Evolutionary conservation across 2,888 invertebrate genomes (phyloP), one percentile per base, ranked within the genome.

Genomic region (Caenorhabditis afra): DNA sequence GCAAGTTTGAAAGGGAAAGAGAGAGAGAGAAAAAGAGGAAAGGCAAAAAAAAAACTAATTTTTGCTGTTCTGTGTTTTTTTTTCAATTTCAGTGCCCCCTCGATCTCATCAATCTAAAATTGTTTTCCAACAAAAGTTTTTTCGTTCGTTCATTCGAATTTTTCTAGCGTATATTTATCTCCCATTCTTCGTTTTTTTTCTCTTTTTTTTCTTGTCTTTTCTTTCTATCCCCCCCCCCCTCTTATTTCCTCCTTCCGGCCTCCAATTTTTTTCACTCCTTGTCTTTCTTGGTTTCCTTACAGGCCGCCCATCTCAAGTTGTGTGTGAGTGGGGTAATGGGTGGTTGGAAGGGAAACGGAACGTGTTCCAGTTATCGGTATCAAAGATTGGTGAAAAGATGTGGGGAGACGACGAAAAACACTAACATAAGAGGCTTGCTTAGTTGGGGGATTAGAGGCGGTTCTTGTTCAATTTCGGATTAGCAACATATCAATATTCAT

Each of bases 21-120:
- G n/a, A n/a, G n/a, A n/a, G n/a, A n/a, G n/a, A n/a, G n/a, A n/a
- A n/a, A n/a, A n/a, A n/a, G n/a, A n/a, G n/a, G n/a, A n/a, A n/a
- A n/a, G n/a, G n/a, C n/a, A 53, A 20, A 37, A 53, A 39, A 47
- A 61, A 61, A 37, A 61, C 59, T 62, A 57, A 55, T 57, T 71
- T 71, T 62, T 57, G 35, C 41, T 41, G 49, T 62, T 71, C 52
- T 62, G 49, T 57, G 47, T 62, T 62, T 71, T 49, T 53, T 47
- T 61, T 61, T 70, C 55, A 45, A 18, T 61, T 37, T 41, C 39
- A 35, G 16, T 18, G 3, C 20, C 35, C 58, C 44, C 55, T 71
- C 71, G 71, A 71, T 62, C 71, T 71, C 71, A 71, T 71, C 71
- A 62, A 70, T 70, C 70, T 70, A 70, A 62, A 71, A 71, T 62